Conservation (phyloP, 2,888 invertebrate species). For the Nebria salina region DNA sequence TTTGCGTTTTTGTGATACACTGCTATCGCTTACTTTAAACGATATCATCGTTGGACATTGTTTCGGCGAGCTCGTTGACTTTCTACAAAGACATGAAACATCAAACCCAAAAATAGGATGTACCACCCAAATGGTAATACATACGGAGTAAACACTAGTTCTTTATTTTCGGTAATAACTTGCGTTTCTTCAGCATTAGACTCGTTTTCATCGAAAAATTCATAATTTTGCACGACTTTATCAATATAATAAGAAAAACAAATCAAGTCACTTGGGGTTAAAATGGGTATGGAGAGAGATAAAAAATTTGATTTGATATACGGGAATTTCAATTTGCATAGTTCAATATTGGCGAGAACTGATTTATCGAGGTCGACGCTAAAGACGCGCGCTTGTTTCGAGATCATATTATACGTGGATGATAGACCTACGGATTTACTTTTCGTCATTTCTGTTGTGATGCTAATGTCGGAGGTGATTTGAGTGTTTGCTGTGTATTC, state of each 20-base stretch:
- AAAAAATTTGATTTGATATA: conserved; percentile 4
- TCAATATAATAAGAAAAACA: conserved; percentile 64
- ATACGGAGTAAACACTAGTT: background rate
- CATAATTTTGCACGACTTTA: conserved; percentile 54
- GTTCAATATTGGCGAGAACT: conserved; percentile 18
- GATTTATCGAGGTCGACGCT: background rate
- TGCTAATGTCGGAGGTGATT: background rate
- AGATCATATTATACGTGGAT: background rate
- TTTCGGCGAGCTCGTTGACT: background rate
- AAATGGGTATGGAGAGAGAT: conserved; percentile 51
- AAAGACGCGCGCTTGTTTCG: background rate
- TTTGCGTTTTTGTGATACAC: background rate
- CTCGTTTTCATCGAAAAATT: background rate
- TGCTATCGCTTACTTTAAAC: background rate
- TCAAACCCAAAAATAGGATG: no score
- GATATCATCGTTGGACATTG: background rate
- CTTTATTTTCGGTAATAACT: background rate
- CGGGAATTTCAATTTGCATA: conserved; percentile 21
- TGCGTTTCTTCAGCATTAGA: background rate
- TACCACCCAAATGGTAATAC: background rate
- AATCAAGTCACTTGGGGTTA: conserved; percentile 59
- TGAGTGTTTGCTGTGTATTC: background rate
- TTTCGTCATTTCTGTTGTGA: background rate
- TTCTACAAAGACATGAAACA: background rate
- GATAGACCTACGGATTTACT: background rate